A percentile compares a stretch with the other conserved stretches of the same genome.
Evolutionary conservation across 2,113 vertebrate genomes (phyloP).

Genomic region (Larimichthys polyactis): DNA sequence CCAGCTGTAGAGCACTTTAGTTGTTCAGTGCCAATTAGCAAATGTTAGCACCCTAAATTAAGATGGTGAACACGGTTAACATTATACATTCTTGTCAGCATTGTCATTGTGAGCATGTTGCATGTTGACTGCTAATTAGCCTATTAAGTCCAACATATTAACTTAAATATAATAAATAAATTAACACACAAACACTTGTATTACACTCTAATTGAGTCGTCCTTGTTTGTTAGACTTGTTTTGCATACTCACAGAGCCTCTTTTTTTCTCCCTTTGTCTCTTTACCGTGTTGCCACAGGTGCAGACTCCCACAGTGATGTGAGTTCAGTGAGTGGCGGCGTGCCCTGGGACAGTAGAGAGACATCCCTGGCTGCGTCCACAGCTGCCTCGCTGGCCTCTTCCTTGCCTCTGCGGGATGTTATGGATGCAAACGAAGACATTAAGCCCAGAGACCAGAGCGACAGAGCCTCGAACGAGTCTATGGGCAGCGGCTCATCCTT

Average conservation of each 20-base stretch:
- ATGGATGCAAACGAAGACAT: slow-evolving; percentile 79
- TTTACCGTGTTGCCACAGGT: slow-evolving; percentile 63
- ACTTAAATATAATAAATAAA: background rate
- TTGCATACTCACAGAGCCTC: background rate
- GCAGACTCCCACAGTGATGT: slow-evolving; percentile 84
- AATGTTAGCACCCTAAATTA: background rate
- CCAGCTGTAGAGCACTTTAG: too few species aligned
- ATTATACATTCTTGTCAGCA: background rate
- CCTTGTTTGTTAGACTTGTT: background rate
- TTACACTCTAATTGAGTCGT: background rate
- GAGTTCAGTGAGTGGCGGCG: slow-evolving; percentile 87
- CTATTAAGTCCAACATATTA: background rate
- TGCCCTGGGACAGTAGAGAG: slow-evolving; percentile 89
- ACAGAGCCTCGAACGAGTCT: slow-evolving; percentile 90
- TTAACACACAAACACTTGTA: background rate
- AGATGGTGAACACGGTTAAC: background rate
- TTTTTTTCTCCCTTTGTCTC: background rate
- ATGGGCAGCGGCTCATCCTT: slow-evolving; percentile 95
- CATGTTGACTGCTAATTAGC: background rate
- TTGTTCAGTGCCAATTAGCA: background rate
- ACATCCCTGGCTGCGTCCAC: slow-evolving; percentile 86
- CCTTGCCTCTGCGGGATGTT: slow-evolving; percentile 83
- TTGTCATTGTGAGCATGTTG: background rate
- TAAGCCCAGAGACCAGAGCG: slow-evolving; percentile 72
- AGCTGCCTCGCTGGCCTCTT: slow-evolving; percentile 83